These are phyloP conservation scores for Neoitamus cyanurus DNA, from an alignment of 2,888 invertebrate species.

Conservation along the genomic window DNA sequence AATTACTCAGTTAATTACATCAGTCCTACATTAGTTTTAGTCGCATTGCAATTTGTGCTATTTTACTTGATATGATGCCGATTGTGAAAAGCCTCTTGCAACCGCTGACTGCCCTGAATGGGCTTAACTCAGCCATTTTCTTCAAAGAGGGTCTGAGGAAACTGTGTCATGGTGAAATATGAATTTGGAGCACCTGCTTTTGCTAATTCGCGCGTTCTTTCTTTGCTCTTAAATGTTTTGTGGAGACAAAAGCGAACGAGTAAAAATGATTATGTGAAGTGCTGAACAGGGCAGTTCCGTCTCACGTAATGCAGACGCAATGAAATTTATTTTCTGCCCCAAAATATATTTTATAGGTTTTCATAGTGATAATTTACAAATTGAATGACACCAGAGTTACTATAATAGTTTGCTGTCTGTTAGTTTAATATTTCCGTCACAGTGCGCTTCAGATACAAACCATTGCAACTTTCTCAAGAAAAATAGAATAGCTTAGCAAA, in stretches of 20 bases:
- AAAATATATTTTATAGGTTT: not conserved
- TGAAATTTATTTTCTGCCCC: not conserved
- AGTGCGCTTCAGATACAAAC: no score
- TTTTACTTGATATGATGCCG: not conserved
- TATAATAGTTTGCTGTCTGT: no score
- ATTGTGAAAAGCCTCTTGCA: not conserved
- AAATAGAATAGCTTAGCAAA: no score
- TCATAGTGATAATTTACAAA: not conserved
- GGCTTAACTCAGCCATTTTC: not conserved
- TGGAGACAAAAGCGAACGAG: not conserved
- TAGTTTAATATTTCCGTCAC: no score
- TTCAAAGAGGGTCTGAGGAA: not conserved
- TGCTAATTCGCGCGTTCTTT: not conserved
- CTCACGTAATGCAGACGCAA: not conserved
- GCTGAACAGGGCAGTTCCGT: not conserved
- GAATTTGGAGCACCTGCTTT: conserved; percentile 12
- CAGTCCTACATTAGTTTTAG: not conserved
- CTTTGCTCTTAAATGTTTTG: not conserved
- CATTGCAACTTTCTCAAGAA: no score
- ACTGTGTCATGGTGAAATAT: conserved; percentile 20
- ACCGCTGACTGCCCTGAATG: not conserved
- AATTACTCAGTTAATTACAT: not conserved
- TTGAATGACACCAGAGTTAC: no score
- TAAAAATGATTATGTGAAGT: not conserved
- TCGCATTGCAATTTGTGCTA: not conserved